A percentile compares a stretch with the other conserved stretches of the same genome.
Evolutionary conservation across 2,888 invertebrate genomes (phyloP).

Genomic region (Agrochola macilenta): DNA sequence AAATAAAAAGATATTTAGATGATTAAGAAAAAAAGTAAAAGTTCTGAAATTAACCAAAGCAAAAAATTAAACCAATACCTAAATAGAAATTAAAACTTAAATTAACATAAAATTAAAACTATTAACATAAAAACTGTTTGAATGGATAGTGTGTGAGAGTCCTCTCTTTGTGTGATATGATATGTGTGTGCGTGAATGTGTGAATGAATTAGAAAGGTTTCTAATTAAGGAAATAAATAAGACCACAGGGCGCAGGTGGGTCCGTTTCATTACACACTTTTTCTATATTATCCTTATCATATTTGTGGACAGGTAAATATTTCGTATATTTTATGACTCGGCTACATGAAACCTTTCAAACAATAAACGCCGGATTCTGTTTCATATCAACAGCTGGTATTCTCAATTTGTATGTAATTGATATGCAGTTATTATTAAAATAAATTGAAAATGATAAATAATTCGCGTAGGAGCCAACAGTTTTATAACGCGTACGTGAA

Average conservation of each 20-base stretch:
- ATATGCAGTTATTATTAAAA: not conserved
- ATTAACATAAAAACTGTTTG: too few species aligned
- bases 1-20: too few species aligned
- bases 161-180: too few species aligned
- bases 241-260: conserved; percentile 11
- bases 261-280: conserved; percentile 14
- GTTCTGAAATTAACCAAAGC: too few species aligned
- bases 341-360: conserved; percentile 15
- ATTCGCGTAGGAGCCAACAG: too few species aligned
- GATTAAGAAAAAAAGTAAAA: too few species aligned
- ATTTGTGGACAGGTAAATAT: conserved; percentile 8
- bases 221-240: conserved; percentile 40
- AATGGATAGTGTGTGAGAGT: too few species aligned
- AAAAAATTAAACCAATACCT: too few species aligned
- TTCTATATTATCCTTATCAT: conserved; percentile 11
- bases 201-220: too few species aligned
- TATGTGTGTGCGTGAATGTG: too few species aligned
- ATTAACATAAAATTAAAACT: too few species aligned
- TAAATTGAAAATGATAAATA: not conserved
- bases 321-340: conserved; percentile 16
- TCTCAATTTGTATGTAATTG: not conserved
- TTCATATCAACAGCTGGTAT: not conserved
- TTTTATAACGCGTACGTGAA: not conserved
- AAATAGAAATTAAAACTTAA: too few species aligned
- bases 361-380: conserved; percentile 3